These are phyloP conservation scores for Macrotus californicus DNA, from an alignment of 2,113 vertebrate species.

Conservation along the genomic window DNA sequence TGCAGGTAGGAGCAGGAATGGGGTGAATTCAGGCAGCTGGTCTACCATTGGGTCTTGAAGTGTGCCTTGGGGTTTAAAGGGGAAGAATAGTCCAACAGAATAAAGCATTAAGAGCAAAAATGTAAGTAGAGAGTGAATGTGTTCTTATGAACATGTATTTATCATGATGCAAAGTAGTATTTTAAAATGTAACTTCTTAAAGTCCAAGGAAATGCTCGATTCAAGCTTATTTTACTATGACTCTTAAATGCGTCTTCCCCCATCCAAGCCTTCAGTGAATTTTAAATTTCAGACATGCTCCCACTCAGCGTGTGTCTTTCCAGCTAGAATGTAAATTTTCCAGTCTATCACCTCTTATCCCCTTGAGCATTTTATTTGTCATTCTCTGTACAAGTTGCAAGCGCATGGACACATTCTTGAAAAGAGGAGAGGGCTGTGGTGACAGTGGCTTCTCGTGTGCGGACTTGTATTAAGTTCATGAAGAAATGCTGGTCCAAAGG, in stretches of 20 bases:
- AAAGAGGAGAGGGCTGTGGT: background rate
- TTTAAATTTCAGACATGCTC: conserved; percentile 13
- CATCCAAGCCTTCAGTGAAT: background rate
- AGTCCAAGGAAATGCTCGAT: background rate
- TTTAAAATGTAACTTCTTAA: background rate
- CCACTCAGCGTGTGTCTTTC: conserved; percentile 8
- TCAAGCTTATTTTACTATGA: background rate
- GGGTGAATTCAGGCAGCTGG: background rate
- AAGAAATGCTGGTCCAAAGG: background rate
- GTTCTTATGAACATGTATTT: background rate
- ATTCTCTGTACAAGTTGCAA: background rate
- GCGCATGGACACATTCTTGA: background rate
- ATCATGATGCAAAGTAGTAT: background rate
- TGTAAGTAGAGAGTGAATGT: background rate
- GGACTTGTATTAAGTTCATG: background rate
- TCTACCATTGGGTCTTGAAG: background rate
- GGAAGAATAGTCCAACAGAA: background rate
- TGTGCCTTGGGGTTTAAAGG: background rate
- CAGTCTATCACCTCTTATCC: conserved; percentile 38
- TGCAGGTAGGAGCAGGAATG: background rate
- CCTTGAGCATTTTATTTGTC: conserved; percentile 42
- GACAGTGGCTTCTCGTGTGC: background rate
- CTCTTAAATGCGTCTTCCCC: background rate
- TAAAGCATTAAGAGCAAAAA: background rate
- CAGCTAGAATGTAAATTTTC: conserved; percentile 46